Evolutionary conservation across 1,140 invertebrate genomes (phyloP).

Genomic region (Aphis gossypii): DNA sequence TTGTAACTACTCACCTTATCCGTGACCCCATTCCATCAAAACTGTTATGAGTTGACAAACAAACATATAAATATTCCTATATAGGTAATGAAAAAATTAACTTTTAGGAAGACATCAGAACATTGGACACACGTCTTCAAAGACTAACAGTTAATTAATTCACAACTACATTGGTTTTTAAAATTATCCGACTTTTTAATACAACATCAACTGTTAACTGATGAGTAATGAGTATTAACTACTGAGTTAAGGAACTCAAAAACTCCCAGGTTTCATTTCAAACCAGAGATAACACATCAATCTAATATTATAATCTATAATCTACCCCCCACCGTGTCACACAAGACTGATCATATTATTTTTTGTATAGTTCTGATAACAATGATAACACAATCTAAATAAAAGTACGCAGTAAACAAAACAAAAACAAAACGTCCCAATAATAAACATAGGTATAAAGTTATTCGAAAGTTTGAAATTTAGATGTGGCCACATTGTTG

Average conservation of each 20-base stretch:
- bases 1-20: constrained; percentile 29
- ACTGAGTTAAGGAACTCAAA: neutral
- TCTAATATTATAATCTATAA: neutral
- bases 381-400: constrained; percentile 27
- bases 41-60: neutral
- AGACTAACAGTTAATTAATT: neutral
- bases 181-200: neutral
- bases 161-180: neutral
- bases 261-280: neutral
- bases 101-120: neutral
- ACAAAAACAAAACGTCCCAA: neutral
- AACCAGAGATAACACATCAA: constrained; percentile 39
- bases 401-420: neutral
- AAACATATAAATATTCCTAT: constrained; percentile 2
- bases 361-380: neutral
- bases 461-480: constrained; percentile 31
- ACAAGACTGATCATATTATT: neutral
- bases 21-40: constrained; percentile 57
- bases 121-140: neutral
- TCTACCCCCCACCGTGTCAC: neutral
- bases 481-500: constrained; percentile 39
- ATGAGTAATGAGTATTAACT: neutral
- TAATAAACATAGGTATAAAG: neutral
- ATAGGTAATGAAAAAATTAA: neutral
- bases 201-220: neutral